Evolutionary conservation across 2,888 invertebrate genomes (phyloP), one percentile per base, ranked within the genome.

Genomic region (Hirtodrosophila histrioides): DNA sequence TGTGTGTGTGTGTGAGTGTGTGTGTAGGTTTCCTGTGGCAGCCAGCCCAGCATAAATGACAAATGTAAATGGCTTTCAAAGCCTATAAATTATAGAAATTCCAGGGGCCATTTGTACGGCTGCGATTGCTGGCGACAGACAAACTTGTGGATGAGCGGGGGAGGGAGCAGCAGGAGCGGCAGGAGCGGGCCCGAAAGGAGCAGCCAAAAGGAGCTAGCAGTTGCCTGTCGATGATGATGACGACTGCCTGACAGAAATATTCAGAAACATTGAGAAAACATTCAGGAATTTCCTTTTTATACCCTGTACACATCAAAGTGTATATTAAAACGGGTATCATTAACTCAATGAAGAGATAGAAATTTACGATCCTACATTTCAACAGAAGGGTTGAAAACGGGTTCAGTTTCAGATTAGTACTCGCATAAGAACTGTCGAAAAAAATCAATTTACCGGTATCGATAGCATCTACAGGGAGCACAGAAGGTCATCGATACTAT

Each of bases 31-130:
- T 77, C 63, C 76, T 75, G 73, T 55, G 48, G 57, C 62, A 58
- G 62, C 50, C 68, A 61, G 63, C 53, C 36, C 57, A 74, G 76
- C 76, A 78, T 75, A 79, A 78, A 78, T 78, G 78, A 78, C 78
- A 78, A 78, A 79, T 79, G 80, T 79, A 78, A 83, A 83, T 84
- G 75, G 69, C 87, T 79, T 85, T 86, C 71, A 77, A 82, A 69
- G 86, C 86, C 81, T 77, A 86, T 86, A 82, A 86, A 86, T 83
- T 86, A 82, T 80, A 86, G 76, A 83, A 76, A 79, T 81, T 79
- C 76, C 83, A 69, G 66, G 69, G 75, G 76, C 83, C 76, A 70
- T 78, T 81, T 78, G 68, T 82, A 70, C 61, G 79, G 69, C 86
- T 60, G 67, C 76, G 69, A 85, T 85, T 85, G 86, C 69, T 75